These are phyloP conservation scores for Aplidium turbinatum DNA, from an alignment of 23 tunicate species.

Conservation along the genomic window DNA sequence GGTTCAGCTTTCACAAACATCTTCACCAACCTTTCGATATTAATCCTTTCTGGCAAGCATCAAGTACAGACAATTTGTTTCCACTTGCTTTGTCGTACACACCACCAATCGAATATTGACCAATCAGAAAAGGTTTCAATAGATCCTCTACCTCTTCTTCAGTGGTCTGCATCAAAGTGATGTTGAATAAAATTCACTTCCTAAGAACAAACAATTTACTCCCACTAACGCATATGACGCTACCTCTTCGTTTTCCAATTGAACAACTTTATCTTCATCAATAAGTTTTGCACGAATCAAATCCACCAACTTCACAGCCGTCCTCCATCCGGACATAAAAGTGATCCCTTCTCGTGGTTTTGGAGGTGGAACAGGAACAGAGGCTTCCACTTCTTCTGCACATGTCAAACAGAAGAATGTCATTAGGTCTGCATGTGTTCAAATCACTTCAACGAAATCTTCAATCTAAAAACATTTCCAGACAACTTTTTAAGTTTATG, in stretches of 20 bases:
- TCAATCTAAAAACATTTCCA: no score
- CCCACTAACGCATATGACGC: no score
- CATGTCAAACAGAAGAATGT: no score
- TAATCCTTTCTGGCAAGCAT: slow-evolving; percentile 49
- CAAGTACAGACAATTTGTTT: slow-evolving; percentile 60
- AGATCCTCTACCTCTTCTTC: slow-evolving; percentile 57
- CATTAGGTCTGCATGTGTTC: no score
- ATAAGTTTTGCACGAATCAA: slow-evolving; percentile 63
- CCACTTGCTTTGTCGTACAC: slow-evolving; percentile 54
- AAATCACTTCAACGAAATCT: no score
- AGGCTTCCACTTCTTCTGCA: no score
- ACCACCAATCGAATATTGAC: slow-evolving; percentile 87
- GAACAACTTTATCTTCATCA: slow-evolving; percentile 37
- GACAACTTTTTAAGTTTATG: no score
- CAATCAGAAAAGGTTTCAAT: slow-evolving; percentile 64
- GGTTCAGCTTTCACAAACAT: no score
- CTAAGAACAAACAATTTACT: no score
- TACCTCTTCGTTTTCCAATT: slow-evolving; percentile 52
- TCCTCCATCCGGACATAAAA: slow-evolving; percentile 83
- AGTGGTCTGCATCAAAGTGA: no score
- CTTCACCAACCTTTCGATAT: slow-evolving; percentile 88
- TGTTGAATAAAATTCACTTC: no score
- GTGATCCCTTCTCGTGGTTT: slow-evolving; percentile 76
- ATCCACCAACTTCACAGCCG: slow-evolving; percentile 66
- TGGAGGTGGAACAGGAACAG: slow-evolving; percentile 7